phyloP scores from a whole-genome alignment of 2,797 vertebrate species.

The Sciaenops ocellatus region DNA sequence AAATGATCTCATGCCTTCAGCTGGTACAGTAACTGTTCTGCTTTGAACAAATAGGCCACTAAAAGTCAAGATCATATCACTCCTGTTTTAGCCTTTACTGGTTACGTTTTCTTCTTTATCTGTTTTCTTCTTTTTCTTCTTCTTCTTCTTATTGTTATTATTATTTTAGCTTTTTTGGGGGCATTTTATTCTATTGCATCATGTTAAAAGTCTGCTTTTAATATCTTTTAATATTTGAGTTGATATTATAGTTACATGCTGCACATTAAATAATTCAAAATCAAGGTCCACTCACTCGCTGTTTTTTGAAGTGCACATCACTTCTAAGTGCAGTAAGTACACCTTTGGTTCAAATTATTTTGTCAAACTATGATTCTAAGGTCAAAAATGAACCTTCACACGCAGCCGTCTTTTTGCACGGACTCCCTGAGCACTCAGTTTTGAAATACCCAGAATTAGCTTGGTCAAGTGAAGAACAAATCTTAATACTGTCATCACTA shows the following conservation, averaged over 20 bases:
- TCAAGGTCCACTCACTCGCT: neutral
- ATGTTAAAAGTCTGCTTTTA: too few species aligned
- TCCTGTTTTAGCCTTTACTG: neutral
- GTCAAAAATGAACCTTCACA: slow-evolving; percentile 16
- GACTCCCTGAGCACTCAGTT: neutral
- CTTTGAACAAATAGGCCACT: neutral
- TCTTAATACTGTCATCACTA: neutral
- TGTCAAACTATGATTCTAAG: slow-evolving; percentile 32
- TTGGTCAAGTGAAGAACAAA: slow-evolving; percentile 37
- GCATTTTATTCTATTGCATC: neutral
- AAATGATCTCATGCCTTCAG: neutral
- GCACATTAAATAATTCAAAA: neutral
- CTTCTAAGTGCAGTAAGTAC: neutral
- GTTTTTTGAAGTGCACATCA: neutral
- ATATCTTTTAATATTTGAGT: neutral
- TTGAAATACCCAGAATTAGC: slow-evolving; percentile 29
- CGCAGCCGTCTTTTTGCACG: slow-evolving; percentile 3
- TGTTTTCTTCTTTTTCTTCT: too few species aligned
- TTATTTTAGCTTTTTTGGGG: neutral
- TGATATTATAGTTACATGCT: neutral
- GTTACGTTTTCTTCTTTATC: neutral
- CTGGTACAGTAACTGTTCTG: neutral
- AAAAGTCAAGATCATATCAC: neutral
- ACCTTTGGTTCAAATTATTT: slow-evolving; percentile 6
- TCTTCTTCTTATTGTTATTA: too few species aligned